These are phyloP conservation scores for Carapus acus DNA, from an alignment of 2,797 vertebrate genomes.

Conservation along the genomic window DNA sequence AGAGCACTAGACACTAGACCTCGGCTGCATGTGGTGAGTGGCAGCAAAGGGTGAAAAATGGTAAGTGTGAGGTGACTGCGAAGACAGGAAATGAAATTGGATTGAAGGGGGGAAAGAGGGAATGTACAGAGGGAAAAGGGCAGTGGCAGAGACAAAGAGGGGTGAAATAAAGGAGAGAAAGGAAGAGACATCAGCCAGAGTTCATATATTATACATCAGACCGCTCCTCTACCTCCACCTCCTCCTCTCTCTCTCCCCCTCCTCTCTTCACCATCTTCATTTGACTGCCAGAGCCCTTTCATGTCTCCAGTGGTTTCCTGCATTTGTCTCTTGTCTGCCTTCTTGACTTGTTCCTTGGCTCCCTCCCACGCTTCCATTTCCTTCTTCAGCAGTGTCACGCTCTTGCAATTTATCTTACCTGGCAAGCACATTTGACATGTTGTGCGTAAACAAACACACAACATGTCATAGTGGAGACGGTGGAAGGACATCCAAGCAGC, in stretches of 20 bases:
- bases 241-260: constrained; percentile 9
- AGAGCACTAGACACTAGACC: no score
- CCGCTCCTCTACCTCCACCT: constrained; percentile 4
- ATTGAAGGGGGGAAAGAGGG: constrained; percentile 9
- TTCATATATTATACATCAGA: constrained; percentile 69
- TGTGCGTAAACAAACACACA: neutral
- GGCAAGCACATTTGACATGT: neutral
- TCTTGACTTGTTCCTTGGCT: neutral
- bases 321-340: neutral
- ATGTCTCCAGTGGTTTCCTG: neutral
- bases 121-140: constrained; percentile 13
- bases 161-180: constrained; percentile 41
- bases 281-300: neutral
- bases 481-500: neutral
- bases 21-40: constrained; percentile 3
- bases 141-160: constrained; percentile 15
- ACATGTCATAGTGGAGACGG: no score
- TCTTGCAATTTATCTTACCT: neutral
- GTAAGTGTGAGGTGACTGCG: constrained; percentile 43
- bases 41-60: constrained; percentile 30
- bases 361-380: neutral
- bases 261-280: constrained; percentile 6
- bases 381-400: no score
- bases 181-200: constrained; percentile 44
- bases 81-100: constrained; percentile 27